These are phyloP conservation scores for Chelonia mydas DNA, from an alignment of 2,797 vertebrate species.

Conservation along the genomic window DNA sequence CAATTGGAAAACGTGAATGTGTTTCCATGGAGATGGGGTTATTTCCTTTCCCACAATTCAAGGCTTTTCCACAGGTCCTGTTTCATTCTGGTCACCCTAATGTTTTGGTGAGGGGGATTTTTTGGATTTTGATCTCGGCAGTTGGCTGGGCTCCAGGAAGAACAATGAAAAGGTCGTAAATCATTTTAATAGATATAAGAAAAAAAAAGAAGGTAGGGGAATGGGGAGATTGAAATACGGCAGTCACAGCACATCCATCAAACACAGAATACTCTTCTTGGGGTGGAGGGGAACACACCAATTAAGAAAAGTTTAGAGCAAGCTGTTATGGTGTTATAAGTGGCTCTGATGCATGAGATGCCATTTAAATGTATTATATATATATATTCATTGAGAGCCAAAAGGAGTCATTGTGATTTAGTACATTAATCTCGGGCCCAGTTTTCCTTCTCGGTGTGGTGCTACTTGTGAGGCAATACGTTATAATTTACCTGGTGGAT, in stretches of 20 bases:
- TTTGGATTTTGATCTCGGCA: conserved; percentile 65
- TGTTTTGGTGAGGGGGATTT: conserved; percentile 59
- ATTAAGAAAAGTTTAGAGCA: neutral
- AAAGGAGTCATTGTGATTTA: neutral
- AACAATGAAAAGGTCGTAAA: conserved; percentile 78
- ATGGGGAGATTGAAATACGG: conserved; percentile 65
- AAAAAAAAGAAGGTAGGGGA: conserved; percentile 26
- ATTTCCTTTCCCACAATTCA: conserved; percentile 76
- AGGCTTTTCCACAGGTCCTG: conserved; percentile 73
- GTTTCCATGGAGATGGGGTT: conserved; percentile 69
- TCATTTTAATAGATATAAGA: conserved; percentile 72
- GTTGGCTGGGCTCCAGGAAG: conserved; percentile 75
- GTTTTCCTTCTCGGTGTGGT: neutral
- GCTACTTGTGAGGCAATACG: neutral
- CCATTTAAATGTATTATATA: neutral
- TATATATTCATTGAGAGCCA: neutral
- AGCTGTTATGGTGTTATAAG: neutral
- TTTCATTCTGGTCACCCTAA: conserved; percentile 70
- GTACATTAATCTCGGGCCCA: neutral
- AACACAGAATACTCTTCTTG: conserved; percentile 17
- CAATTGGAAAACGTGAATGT: conserved; percentile 51
- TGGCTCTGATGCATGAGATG: neutral
- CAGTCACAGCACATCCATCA: conserved; percentile 57
- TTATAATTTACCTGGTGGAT: neutral
- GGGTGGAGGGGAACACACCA: neutral